Percentiles rank a stretch among this genome's conserved stretches.
phyloP scores from a whole-genome alignment of 1,140 invertebrate species.

The Lepidurus packardi region DNA sequence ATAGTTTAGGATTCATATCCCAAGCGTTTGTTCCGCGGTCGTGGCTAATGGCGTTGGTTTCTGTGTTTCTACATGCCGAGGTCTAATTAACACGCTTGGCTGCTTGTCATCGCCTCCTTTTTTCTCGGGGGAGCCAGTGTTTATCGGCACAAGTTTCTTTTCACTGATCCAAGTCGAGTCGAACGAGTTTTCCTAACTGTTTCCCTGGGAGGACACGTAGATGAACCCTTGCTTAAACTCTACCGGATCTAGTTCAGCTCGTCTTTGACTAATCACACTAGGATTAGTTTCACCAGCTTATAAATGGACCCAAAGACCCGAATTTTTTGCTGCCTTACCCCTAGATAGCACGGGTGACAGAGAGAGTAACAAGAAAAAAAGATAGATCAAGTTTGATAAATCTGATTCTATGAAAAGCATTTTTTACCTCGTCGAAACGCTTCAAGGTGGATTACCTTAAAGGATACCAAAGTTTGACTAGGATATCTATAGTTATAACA shows the following conservation, averaged over 20 bases:
- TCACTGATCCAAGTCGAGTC: too few species aligned
- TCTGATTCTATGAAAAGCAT: not conserved
- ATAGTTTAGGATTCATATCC: too few species aligned
- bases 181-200: too few species aligned
- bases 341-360: not conserved
- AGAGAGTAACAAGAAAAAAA: not conserved
- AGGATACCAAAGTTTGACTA: too few species aligned
- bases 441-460: not conserved
- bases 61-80: not conserved
- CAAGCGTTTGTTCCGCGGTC: too few species aligned
- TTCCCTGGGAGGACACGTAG: too few species aligned
- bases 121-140: not conserved
- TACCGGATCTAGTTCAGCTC: too few species aligned
- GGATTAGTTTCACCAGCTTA: not conserved
- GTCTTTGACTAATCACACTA: too few species aligned
- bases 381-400: slow-evolving; percentile 2
- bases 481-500: too few species aligned
- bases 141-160: too few species aligned
- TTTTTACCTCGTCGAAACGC: not conserved
- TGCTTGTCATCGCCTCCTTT: slow-evolving; percentile 1
- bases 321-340: not conserved
- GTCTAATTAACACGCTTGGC: slow-evolving; percentile 11
- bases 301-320: slow-evolving; percentile 19
- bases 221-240: too few species aligned
- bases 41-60: too few species aligned